phyloP scores from a whole-genome alignment of 1,140 invertebrate species.

The Drosophila kepulauana region DNA sequence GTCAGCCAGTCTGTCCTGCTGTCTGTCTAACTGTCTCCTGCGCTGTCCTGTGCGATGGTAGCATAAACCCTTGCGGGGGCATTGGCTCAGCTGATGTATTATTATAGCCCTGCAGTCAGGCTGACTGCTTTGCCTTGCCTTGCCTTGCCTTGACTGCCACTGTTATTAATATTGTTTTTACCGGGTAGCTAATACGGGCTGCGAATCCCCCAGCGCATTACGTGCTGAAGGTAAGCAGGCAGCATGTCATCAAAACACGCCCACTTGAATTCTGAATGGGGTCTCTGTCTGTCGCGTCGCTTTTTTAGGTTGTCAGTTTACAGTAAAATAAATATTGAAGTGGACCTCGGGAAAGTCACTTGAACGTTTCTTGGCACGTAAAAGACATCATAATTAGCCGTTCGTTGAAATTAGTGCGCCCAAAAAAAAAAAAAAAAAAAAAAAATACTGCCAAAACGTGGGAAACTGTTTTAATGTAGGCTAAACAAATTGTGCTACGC shows the following conservation, averaged over 20 bases:
- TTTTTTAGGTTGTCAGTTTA: constrained; percentile 76
- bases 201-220: constrained; percentile 79
- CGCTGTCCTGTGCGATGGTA: constrained; percentile 22
- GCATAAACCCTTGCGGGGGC: constrained; percentile 75
- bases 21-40: constrained; percentile 21
- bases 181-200: constrained; percentile 74
- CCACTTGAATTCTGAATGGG: constrained; percentile 80
- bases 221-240: constrained; percentile 80
- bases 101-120: constrained; percentile 67
- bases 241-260: constrained; percentile 82
- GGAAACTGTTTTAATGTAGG: not conserved
- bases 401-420: constrained; percentile 63
- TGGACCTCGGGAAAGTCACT: constrained; percentile 68
- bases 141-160: constrained; percentile 27
- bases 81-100: constrained; percentile 81
- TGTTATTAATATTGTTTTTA: constrained; percentile 83
- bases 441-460: constrained; percentile 42
- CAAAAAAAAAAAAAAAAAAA: constrained; percentile 26
- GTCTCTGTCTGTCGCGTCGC: constrained; percentile 16
- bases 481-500: not conserved
- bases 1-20: constrained; percentile 20
- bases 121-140: not conserved
- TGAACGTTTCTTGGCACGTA: constrained; percentile 80
- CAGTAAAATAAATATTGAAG: constrained; percentile 82
- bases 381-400: constrained; percentile 83